Percentiles rank a stretch among this genome's conserved stretches.
These are phyloP conservation scores for Fregata magnificens DNA, from an alignment of 2,113 vertebrate genomes.

Conservation along the genomic window DNA sequence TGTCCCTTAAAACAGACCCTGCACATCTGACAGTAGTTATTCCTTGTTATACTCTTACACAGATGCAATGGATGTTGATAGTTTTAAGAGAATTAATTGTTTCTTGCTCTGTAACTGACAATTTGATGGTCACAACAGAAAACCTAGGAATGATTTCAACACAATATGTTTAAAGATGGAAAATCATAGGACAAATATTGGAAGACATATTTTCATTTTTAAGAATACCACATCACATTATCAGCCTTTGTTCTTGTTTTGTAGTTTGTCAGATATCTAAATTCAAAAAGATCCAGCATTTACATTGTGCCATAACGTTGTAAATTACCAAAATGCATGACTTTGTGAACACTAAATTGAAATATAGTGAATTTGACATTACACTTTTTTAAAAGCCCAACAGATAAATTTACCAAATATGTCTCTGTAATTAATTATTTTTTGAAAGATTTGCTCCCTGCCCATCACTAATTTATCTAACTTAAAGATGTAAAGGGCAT, in stretches of 20 bases:
- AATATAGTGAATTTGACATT: neutral
- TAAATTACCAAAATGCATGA: neutral
- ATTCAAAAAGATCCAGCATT: neutral
- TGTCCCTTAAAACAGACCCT: neutral
- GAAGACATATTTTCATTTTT: neutral
- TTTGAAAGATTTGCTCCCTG: neutral
- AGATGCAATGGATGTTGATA: neutral
- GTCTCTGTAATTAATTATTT: neutral
- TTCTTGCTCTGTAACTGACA: neutral
- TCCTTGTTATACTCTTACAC: neutral
- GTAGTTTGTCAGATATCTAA: neutral
- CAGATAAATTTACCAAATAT: neutral
- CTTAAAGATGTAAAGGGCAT: neutral
- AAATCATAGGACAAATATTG: neutral
- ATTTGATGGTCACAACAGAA: neutral
- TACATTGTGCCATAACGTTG: neutral
- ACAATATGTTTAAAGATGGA: neutral
- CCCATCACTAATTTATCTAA: neutral
- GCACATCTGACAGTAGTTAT: rapidly evolving
- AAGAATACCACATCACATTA: neutral
- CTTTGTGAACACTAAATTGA: neutral
- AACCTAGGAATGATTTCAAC: neutral
- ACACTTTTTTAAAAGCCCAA: neutral
- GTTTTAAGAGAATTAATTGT: neutral
- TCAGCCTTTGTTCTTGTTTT: neutral